These are phyloP conservation scores for Bombus terrestris DNA, from an alignment of 1,140 invertebrate genomes.

Conservation along the genomic window DNA sequence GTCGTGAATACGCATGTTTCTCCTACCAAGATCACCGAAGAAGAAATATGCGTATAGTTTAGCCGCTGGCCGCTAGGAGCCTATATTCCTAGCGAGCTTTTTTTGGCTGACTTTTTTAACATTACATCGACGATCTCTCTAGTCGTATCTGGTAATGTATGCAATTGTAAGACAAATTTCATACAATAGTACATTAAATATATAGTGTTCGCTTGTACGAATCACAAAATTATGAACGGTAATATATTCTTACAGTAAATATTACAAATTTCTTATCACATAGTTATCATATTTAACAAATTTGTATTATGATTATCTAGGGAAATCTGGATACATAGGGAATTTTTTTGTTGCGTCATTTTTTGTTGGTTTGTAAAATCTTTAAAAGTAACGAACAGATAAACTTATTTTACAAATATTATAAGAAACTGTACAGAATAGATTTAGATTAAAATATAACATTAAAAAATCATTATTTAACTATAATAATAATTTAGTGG, in stretches of 20 bases:
- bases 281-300: background rate
- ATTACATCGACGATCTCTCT: too few relatives aligned
- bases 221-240: constrained; percentile 58
- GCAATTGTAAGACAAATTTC: constrained; percentile 58
- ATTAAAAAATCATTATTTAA: background rate
- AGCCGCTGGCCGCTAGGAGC: too few relatives aligned
- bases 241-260: constrained; percentile 32
- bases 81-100: too few relatives aligned
- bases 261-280: constrained; percentile 24
- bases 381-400: constrained; percentile 1
- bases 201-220: background rate
- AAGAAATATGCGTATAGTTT: too few relatives aligned
- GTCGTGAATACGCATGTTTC: too few relatives aligned
- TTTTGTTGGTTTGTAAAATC: constrained; percentile 45
- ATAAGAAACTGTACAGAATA: background rate
- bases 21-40: too few relatives aligned
- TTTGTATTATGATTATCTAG: constrained; percentile 13
- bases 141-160: background rate
- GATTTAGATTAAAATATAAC: background rate
- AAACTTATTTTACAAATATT: background rate
- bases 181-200: constrained; percentile 19
- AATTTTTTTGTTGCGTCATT: constrained; percentile 47
- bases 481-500: constrained; percentile 32
- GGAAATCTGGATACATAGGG: constrained; percentile 34
- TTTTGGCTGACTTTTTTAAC: too few relatives aligned